phyloP scores from a whole-genome alignment of 2,888 invertebrate species.

The Cantharis lateralis region DNA sequence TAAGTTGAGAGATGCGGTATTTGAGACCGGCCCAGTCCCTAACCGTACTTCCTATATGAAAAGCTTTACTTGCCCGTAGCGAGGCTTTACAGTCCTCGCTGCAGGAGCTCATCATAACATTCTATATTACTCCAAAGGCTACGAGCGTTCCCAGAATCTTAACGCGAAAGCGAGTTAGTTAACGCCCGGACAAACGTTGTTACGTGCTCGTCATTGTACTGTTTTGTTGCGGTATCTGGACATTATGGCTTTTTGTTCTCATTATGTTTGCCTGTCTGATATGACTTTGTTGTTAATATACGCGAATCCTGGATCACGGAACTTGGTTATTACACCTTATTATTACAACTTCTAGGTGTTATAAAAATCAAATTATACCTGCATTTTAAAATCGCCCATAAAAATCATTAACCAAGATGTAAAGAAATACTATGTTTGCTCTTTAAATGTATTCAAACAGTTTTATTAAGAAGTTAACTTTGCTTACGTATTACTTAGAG shows the following conservation, averaged over 20 bases:
- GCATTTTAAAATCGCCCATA: not conserved
- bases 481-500: not conserved
- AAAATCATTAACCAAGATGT: not conserved
- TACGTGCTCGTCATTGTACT: slow-evolving; percentile 38
- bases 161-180: slow-evolving; percentile 36
- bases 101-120: slow-evolving; percentile 38
- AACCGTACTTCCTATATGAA: slow-evolving; percentile 9
- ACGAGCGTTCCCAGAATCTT: slow-evolving; percentile 33
- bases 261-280: slow-evolving; percentile 27
- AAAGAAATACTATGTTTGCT: not conserved
- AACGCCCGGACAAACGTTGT: slow-evolving; percentile 38
- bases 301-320: slow-evolving; percentile 24
- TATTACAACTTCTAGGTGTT: slow-evolving; percentile 28
- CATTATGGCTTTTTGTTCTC: slow-evolving; percentile 32
- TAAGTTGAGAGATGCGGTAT: not conserved
- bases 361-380: slow-evolving; percentile 14
- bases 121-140: slow-evolving; percentile 35
- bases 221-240: slow-evolving; percentile 33
- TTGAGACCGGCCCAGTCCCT: not conserved
- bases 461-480: not conserved
- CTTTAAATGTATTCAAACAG: not conserved
- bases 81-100: slow-evolving; percentile 20
- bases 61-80: slow-evolving; percentile 8
- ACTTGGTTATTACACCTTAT: slow-evolving; percentile 24
- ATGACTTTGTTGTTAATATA: slow-evolving; percentile 30